Conservation (phyloP, 1,140 invertebrate genomes). For the Drosophila aff. region DNA sequence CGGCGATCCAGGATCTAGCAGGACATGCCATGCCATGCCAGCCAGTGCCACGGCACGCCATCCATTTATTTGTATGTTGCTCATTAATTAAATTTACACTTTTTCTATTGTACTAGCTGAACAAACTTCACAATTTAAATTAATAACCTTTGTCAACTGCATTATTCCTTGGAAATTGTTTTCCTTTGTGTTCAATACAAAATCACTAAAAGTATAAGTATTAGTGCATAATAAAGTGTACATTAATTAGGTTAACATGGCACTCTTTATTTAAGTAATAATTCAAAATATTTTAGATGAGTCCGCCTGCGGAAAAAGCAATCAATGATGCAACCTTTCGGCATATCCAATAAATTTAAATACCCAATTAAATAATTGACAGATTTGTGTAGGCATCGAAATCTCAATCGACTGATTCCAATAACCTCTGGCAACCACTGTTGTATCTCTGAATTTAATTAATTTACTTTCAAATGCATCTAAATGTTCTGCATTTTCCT, state of each 20-base stretch:
- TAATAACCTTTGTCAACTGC: neutral
- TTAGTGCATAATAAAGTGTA: neutral
- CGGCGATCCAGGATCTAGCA: constrained; percentile 24
- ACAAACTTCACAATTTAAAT: neutral
- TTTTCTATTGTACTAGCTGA: constrained; percentile 1
- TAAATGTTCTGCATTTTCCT: too few relatives aligned
- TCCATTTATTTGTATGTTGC: constrained; percentile 56
- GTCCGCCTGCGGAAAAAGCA: too few relatives aligned
- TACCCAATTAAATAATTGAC: neutral
- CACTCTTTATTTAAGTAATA: neutral
- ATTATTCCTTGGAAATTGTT: neutral
- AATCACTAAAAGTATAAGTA: neutral
- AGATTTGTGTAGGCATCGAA: too few relatives aligned
- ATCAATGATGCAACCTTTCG: neutral
- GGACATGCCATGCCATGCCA: constrained; percentile 34
- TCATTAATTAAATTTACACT: constrained; percentile 72
- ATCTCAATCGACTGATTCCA: neutral
- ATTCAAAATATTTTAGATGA: too few relatives aligned
- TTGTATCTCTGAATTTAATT: neutral
- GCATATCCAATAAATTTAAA: too few relatives aligned
- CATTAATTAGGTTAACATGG: neutral
- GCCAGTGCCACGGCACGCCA: constrained; percentile 35
- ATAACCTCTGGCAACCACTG: neutral
- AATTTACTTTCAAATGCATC: neutral
- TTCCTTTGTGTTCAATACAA: neutral